Evolutionary conservation across 1,140 invertebrate species (phyloP).

Genomic region (Drosophila gunungcola): DNA sequence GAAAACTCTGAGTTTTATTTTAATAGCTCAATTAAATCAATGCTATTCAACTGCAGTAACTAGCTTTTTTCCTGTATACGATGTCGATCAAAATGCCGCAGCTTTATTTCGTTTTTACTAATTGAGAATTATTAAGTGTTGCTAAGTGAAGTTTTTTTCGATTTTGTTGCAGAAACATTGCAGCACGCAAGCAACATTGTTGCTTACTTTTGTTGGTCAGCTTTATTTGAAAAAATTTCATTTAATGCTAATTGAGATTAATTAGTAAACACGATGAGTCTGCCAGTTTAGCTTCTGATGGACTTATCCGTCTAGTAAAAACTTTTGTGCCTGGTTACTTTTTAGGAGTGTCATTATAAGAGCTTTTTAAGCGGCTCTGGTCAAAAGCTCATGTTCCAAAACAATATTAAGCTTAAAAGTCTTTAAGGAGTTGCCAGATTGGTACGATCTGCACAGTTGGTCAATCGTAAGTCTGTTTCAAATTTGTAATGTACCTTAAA

Average conservation of each 20-base stretch:
- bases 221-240: slow-evolving; percentile 5
- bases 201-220: slow-evolving; percentile 10
- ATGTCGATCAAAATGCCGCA: slow-evolving; percentile 44
- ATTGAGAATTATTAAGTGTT: slow-evolving; percentile 56
- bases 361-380: slow-evolving; percentile 6
- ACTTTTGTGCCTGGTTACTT: background rate
- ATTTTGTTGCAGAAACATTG: slow-evolving; percentile 9
- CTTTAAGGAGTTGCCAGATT: slow-evolving; percentile 40
- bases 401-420: background rate
- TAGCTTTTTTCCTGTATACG: slow-evolving; percentile 19
- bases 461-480: background rate
- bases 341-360: background rate
- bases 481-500: no score
- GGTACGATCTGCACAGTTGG: background rate
- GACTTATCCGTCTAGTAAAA: slow-evolving; percentile 6
- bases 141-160: slow-evolving; percentile 16
- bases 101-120: slow-evolving; percentile 61
- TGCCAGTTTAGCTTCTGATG: slow-evolving; percentile 1
- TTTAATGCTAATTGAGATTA: slow-evolving; percentile 21
- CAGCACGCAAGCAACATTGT: slow-evolving; percentile 35
- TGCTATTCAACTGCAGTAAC: slow-evolving; percentile 10
- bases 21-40: slow-evolving; percentile 60
- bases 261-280: slow-evolving; percentile 19
- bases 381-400: slow-evolving; percentile 5
- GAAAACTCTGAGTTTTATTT: slow-evolving; percentile 3